phyloP scores from a whole-genome alignment of 2,888 invertebrate genomes.

The Drosophila bunnanda region DNA sequence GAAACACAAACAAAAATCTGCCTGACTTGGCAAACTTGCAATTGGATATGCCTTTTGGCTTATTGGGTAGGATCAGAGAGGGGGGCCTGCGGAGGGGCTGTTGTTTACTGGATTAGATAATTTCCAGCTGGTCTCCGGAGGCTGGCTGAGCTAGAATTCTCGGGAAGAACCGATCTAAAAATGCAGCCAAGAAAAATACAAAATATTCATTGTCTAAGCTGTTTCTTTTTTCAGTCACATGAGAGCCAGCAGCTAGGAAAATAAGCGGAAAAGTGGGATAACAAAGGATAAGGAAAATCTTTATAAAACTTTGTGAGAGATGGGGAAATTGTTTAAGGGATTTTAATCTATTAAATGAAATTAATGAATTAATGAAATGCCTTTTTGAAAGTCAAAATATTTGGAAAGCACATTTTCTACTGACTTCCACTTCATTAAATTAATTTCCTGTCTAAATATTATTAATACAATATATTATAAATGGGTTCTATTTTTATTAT shows the following conservation, averaged over 20 bases:
- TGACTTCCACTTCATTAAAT: neutral
- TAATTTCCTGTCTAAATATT: neutral
- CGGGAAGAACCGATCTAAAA: slow-evolving; percentile 13
- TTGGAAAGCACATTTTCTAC: too few relatives aligned
- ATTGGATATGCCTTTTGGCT: slow-evolving; percentile 60
- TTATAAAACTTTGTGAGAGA: too few relatives aligned
- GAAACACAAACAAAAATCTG: slow-evolving; percentile 50
- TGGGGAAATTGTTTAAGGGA: too few relatives aligned
- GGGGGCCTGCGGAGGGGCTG: neutral
- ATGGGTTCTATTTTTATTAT: neutral
- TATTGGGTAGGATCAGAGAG: neutral
- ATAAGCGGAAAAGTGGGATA: slow-evolving; percentile 5
- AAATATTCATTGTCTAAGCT: slow-evolving; percentile 35
- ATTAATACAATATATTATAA: too few relatives aligned
- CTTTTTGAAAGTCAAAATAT: too few relatives aligned
- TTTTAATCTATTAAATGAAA: too few relatives aligned
- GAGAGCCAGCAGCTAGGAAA: slow-evolving; percentile 12
- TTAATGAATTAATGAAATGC: too few relatives aligned
- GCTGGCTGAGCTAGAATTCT: slow-evolving; percentile 27
- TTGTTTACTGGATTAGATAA: slow-evolving; percentile 40
- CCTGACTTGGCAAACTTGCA: slow-evolving; percentile 65
- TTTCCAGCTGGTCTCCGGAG: slow-evolving; percentile 39
- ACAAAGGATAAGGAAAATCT: neutral
- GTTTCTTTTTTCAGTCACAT: slow-evolving; percentile 26
- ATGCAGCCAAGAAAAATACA: slow-evolving; percentile 24